Evolutionary conservation across 23 tunicate species (phyloP), one percentile per base, ranked within the genome.

Genomic region (Ciona savignyi): DNA sequence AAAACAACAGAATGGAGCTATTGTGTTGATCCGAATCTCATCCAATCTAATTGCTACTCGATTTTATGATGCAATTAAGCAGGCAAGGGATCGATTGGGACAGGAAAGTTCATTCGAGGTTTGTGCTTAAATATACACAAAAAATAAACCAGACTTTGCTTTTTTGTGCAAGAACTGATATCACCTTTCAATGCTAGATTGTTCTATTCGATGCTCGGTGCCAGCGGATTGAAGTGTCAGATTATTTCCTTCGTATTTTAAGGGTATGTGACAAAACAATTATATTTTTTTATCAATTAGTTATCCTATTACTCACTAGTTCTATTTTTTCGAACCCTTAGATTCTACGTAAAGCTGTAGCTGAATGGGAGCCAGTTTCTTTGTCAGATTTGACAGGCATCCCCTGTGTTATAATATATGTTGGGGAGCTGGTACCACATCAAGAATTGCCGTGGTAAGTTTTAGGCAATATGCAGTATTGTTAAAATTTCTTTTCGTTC

Each of bases 91-190:
- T 35, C 63, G 51, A 66, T 66, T 88, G 25, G 71, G 62, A n/a
- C 70, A 80, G 29, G 62, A 82, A 33, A 22, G 73, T 11, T 66
- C 70, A 4, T 88, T 88, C 67, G 96, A 88, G 69, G 96, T 88
- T 56, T 56, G 34, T 27, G n/a, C n/a, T n/a, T n/a, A n/a, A n/a
- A n/a, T n/a, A n/a, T n/a, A n/a, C n/a, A n/a, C n/a, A n/a, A 49
- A 49, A 49, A 49, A 49, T 49, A 11, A 49, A 11, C 20, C 19
- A 11, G 61, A 49, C 15, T 49, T 49, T 11, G 15, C 20, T 49
- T 49, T 49, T 11, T 11, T 49, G 20, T 49, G 20, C 19, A 49
- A 49, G 61, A 11, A 20, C 20, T 49, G 29, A 35, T 4, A 32
- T 71, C 3, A 4, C 34, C 22, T 71, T 33, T 64, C 27, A 42